Conservation (phyloP, 2,113 vertebrate genomes). For the Eretmochelys imbricata region DNA sequence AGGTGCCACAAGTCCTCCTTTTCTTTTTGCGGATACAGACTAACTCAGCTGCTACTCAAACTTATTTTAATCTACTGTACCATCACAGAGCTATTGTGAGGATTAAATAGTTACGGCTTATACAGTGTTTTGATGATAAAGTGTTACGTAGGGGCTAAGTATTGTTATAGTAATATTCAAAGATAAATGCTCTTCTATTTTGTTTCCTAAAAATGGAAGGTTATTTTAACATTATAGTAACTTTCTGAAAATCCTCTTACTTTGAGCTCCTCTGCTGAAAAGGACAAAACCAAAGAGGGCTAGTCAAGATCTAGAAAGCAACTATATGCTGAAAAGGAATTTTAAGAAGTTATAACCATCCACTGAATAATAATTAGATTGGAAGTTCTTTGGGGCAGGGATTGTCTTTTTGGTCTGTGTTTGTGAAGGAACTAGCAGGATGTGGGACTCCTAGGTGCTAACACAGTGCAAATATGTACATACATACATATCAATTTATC, state of each 20-base stretch:
- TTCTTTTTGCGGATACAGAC: too few relatives aligned
- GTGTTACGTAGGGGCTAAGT: neutral
- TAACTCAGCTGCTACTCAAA: neutral
- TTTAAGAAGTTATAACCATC: neutral
- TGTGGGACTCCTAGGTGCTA: neutral
- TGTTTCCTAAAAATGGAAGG: neutral
- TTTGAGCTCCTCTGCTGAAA: neutral
- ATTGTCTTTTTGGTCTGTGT: neutral
- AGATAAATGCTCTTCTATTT: neutral
- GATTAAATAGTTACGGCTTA: neutral
- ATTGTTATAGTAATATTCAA: neutral
- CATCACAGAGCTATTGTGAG: neutral
- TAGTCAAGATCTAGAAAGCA: neutral
- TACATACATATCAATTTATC: neutral
- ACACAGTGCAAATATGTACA: neutral
- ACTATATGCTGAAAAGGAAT: neutral
- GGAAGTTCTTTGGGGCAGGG: neutral
- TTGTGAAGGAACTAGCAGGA: neutral
- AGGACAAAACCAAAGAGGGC: neutral
- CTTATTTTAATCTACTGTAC: rapidly evolving
- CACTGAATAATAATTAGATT: neutral
- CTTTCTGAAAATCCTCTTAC: neutral
- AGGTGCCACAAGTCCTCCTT: too few relatives aligned
- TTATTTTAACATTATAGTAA: neutral
- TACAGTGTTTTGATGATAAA: neutral